Base-by-base conservation (phyloP, 2,888 invertebrate species). In the Philereme transversata region DNA sequence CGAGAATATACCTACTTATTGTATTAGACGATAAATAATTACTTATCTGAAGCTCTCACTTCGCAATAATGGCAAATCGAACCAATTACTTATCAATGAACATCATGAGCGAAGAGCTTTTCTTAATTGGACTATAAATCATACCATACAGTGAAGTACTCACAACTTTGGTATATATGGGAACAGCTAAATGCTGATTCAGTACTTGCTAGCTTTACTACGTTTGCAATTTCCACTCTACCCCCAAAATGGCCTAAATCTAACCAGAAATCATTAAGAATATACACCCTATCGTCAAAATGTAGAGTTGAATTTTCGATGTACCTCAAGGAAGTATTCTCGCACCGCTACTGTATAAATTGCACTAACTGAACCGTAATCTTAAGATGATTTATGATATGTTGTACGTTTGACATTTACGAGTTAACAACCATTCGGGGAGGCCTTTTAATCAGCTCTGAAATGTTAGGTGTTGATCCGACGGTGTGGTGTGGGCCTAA, bases 371-470 rank as follows among this genome's bases (percentile, higher is more conserved):
- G 86, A 86, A 84, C 83, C 86, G 83, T 88, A 88, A 88, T 88
- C 87, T 88, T 87, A 83, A 88, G 89, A 91, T 92, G 91, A 92
- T 91, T 92, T 91, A 92, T 91, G 88, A 88, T 82, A 84, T 84
- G 86, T 86, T 81, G 84, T 85, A 88, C 82, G 82, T 83, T 82
- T 90, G 90, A 92, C 90, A 84, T 90, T 90, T 87, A 90, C 89
- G 87, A 90, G 86, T 87, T 89, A 88, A 89, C 90, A 87, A 82
- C 80, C 77, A 75, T 82, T 80, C 79, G 80, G 78, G 82, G 82
- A 86, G 88, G 87, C 88, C 87, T 91, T 90, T 90, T 91, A 91
- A 91, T 91, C 90, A 91, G 88, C 88, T 89, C 89, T 89, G 89
- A 89, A 91, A 91, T 90, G 89, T 87, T 84, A 86, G 86, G 83